Conservation (phyloP, 2,113 vertebrate species). For the Lipophrys pholis region DNA sequence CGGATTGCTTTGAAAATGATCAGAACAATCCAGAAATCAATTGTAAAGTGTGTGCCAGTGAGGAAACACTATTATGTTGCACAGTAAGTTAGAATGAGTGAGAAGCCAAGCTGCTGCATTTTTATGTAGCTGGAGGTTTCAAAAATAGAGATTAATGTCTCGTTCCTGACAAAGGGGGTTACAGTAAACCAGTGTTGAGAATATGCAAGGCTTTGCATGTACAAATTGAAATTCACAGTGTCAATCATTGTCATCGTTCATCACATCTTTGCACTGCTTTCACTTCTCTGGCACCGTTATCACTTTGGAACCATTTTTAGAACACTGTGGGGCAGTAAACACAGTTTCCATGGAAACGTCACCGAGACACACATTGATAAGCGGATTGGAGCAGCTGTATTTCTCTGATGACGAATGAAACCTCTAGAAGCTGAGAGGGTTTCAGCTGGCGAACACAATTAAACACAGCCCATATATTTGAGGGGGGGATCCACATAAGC, state of each 20-base stretch:
- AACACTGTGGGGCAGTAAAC: slow-evolving; percentile 81
- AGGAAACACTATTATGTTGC: too few species aligned
- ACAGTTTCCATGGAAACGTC: slow-evolving; percentile 84
- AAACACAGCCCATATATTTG: slow-evolving; percentile 63
- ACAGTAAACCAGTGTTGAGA: not conserved
- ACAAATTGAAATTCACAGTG: slow-evolving; percentile 13
- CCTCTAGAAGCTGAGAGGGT: slow-evolving; percentile 72
- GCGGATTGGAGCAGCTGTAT: slow-evolving; percentile 81
- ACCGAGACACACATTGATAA: slow-evolving; percentile 81
- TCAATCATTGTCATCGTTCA: slow-evolving; percentile 63
- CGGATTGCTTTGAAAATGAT: too few species aligned
- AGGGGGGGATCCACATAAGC: slow-evolving; percentile 52
- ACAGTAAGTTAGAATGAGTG: too few species aligned
- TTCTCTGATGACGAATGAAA: slow-evolving; percentile 79
- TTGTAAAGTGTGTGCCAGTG: too few species aligned
- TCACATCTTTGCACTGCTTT: slow-evolving; percentile 51
- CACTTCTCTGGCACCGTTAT: slow-evolving; percentile 68
- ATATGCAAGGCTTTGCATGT: not conserved
- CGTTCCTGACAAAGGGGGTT: too few species aligned
- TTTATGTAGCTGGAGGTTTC: too few species aligned
- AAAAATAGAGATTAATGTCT: too few species aligned
- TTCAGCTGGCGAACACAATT: slow-evolving; percentile 76
- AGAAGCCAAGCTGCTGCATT: too few species aligned
- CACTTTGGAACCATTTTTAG: slow-evolving; percentile 82
- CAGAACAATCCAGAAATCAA: too few species aligned